Evolutionary conservation across 2,888 invertebrate genomes (phyloP).

Genomic region (Leucophora obtusa): DNA sequence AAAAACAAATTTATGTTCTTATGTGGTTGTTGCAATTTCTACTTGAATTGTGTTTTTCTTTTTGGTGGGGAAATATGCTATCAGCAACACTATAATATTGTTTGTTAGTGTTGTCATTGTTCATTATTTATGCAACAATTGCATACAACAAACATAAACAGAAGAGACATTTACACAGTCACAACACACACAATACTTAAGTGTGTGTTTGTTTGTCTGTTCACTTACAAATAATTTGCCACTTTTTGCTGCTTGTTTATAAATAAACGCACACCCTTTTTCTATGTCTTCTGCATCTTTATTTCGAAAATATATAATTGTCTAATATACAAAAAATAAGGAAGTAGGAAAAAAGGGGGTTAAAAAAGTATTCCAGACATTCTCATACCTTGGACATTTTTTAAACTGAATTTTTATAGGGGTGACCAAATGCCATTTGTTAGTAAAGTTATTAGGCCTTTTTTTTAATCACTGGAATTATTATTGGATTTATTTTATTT

Average conservation of each 20-base stretch:
- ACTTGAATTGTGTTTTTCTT: conserved; percentile 12
- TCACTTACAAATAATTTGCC: conserved; percentile 17
- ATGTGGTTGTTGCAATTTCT: conserved; percentile 40
- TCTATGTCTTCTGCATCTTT: conserved; percentile 33
- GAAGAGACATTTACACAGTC: background rate
- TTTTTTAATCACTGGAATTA: too few relatives aligned
- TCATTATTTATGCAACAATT: conserved; percentile 62
- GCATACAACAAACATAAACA: conserved; percentile 43
- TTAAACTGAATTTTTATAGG: conserved; percentile 9
- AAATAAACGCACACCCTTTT: conserved; percentile 40
- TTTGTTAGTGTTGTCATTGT: conserved; percentile 52
- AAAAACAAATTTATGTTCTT: conserved; percentile 49
- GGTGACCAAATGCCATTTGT: conserved; percentile 32
- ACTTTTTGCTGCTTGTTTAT: conserved; percentile 13
- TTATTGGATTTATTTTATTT: too few relatives aligned
- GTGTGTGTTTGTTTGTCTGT: background rate
- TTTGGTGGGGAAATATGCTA: background rate
- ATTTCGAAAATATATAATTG: conserved; percentile 16
- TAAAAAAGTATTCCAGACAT: conserved; percentile 4
- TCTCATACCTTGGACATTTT: conserved; percentile 6
- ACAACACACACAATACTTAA: background rate
- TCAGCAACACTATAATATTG: background rate
- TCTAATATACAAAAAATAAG: conserved; percentile 3
- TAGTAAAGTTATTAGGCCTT: too few relatives aligned
- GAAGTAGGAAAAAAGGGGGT: background rate